Evolutionary conservation across 1,140 invertebrate species (phyloP).

Genomic region (Anoplolepis gracilipes): DNA sequence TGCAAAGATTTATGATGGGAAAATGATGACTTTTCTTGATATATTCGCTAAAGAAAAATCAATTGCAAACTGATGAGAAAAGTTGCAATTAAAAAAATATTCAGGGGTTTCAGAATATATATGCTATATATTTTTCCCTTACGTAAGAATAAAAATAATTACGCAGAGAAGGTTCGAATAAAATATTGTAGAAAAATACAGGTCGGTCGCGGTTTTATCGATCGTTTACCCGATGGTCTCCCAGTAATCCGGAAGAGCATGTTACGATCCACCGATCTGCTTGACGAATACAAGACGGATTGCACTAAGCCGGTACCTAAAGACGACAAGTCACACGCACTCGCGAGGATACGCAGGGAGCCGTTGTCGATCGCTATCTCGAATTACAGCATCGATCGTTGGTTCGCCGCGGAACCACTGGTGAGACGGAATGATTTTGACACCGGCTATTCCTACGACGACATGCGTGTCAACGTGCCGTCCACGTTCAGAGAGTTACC

Average conservation of each 20-base stretch:
- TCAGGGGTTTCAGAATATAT: too few relatives aligned
- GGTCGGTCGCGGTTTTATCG: slow-evolving; percentile 44
- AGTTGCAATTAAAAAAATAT: too few relatives aligned
- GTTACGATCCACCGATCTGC: slow-evolving; percentile 61
- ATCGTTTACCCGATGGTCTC: slow-evolving; percentile 3
- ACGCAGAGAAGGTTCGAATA: too few relatives aligned
- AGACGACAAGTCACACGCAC: slow-evolving; percentile 20
- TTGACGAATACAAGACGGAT: slow-evolving; percentile 70
- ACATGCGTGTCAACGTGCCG: slow-evolving; percentile 78
- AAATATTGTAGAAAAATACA: neutral
- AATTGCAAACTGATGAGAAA: too few relatives aligned
- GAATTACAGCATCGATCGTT: slow-evolving; percentile 75
- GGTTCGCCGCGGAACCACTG: slow-evolving; percentile 72
- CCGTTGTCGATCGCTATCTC: slow-evolving; percentile 78
- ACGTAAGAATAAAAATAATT: too few relatives aligned
- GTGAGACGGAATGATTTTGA: slow-evolving; percentile 72
- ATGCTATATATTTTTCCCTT: too few relatives aligned
- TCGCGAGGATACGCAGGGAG: slow-evolving; percentile 68
- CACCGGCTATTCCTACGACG: slow-evolving; percentile 77
- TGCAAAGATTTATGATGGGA: too few relatives aligned
- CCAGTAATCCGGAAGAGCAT: slow-evolving; percentile 63
- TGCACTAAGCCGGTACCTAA: slow-evolving; percentile 70
- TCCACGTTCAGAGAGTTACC: slow-evolving; percentile 75
- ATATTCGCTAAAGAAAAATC: too few relatives aligned
- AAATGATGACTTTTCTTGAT: too few relatives aligned